A percentile compares a stretch with the other conserved stretches of the same genome.
Conservation (phyloP, 2,113 vertebrate species). For the Perognathus longimembris region DNA sequence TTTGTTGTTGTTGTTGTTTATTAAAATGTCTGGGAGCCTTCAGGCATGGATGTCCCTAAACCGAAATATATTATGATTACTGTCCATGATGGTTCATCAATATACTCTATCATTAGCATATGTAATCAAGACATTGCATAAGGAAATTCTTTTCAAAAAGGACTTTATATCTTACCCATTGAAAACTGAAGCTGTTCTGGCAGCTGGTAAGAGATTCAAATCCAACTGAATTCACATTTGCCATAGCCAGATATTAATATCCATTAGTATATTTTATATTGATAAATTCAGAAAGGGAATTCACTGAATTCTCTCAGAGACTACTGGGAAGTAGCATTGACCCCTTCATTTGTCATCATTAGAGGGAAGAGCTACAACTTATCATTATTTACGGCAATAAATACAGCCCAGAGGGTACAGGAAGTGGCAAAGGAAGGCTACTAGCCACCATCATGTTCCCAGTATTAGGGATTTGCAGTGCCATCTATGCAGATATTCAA, state of each 20-base stretch:
- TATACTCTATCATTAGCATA: slow-evolving; percentile 46
- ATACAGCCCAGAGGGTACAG: neutral
- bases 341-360: slow-evolving; percentile 78
- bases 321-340: slow-evolving; percentile 61
- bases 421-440: neutral
- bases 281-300: slow-evolving; percentile 74
- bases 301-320: slow-evolving; percentile 36
- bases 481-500: neutral
- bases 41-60: slow-evolving; percentile 64
- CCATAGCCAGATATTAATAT: slow-evolving; percentile 77
- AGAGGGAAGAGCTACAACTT: slow-evolving; percentile 52
- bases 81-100: slow-evolving; percentile 59
- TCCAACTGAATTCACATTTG: slow-evolving; percentile 42
- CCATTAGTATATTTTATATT: slow-evolving; percentile 74
- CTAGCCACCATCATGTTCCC: neutral
- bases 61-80: slow-evolving; percentile 71
- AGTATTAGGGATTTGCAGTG: rapidly evolving
- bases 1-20: neutral
- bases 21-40: slow-evolving; percentile 58
- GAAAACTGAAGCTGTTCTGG: neutral
- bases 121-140: slow-evolving; percentile 48
- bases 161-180: slow-evolving; percentile 17
- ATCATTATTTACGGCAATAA: slow-evolving; percentile 61
- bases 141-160: neutral
- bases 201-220: slow-evolving; percentile 51